phyloP scores from a whole-genome alignment of 2,113 vertebrate species.

The Pteropus alecto region DNA sequence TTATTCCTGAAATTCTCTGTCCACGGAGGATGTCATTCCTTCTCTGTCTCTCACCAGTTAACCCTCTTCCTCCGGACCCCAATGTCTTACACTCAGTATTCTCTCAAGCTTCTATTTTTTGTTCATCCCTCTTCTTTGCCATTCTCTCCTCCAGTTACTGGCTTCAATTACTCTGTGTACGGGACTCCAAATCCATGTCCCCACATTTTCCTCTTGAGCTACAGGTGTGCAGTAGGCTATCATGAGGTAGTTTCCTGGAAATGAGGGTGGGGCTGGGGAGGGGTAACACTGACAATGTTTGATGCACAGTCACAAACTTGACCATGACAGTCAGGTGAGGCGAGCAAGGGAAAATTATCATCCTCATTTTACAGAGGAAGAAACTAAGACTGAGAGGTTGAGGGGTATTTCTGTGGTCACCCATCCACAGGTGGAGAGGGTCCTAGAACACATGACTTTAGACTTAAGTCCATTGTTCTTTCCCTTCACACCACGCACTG shows the following conservation, averaged over 20 bases:
- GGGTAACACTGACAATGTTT: background rate
- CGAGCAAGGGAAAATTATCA: background rate
- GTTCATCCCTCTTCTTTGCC: background rate
- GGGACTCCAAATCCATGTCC: background rate
- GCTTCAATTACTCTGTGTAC: background rate
- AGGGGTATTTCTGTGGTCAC: background rate
- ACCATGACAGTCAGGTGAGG: background rate
- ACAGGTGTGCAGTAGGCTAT: background rate
- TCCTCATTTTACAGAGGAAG: background rate
- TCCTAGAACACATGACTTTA: background rate
- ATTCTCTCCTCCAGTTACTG: background rate
- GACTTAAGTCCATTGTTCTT: background rate
- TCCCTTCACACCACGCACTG: background rate
- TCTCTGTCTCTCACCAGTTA: background rate
- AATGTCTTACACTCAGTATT: background rate
- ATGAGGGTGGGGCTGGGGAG: accelerated
- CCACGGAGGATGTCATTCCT: accelerated
- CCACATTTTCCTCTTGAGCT: background rate
- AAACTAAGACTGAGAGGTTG: background rate
- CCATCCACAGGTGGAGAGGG: background rate
- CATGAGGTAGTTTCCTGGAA: background rate
- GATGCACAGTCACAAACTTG: background rate
- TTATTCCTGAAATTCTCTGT: background rate
- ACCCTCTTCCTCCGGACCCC: background rate
- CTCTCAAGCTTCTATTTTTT: background rate